These are phyloP conservation scores for Anagrus nilaparvatae DNA, from an alignment of 1,140 invertebrate species.

Conservation along the genomic window DNA sequence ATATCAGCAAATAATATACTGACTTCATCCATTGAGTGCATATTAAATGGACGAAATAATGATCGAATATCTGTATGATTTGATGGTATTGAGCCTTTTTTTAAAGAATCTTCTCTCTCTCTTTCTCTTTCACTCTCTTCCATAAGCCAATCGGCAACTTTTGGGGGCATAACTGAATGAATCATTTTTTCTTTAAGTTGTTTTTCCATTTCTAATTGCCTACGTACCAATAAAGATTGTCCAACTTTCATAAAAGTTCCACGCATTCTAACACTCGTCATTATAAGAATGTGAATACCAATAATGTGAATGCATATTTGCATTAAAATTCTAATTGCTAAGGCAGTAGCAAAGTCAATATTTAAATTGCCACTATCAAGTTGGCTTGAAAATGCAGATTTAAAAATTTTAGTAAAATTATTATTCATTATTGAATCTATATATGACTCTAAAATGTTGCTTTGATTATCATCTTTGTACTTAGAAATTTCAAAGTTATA, in stretches of 20 bases:
- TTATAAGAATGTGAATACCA: slow-evolving; percentile 84
- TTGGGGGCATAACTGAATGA: slow-evolving; percentile 90
- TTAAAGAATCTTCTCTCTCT: slow-evolving; percentile 40
- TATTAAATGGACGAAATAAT: slow-evolving; percentile 85
- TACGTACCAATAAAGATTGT: slow-evolving; percentile 75
- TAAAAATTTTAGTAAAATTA: too few species aligned
- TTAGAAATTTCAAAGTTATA: slow-evolving; percentile 19
- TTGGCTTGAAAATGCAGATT: too few species aligned
- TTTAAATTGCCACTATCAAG: too few species aligned
- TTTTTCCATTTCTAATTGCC: slow-evolving; percentile 86
- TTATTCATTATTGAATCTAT: too few species aligned
- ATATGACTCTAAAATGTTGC: too few species aligned
- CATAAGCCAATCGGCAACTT: slow-evolving; percentile 80
- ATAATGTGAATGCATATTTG: slow-evolving; percentile 87
- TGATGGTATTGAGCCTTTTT: slow-evolving; percentile 39
- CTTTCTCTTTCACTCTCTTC: slow-evolving; percentile 53
- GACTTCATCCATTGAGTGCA: slow-evolving; percentile 91
- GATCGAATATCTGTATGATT: slow-evolving; percentile 60
- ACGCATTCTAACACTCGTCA: slow-evolving; percentile 83
- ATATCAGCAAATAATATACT: slow-evolving; percentile 98
- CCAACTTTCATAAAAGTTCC: slow-evolving; percentile 96
- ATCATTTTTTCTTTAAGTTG: slow-evolving; percentile 96
- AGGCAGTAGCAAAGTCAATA: slow-evolving; percentile 41
- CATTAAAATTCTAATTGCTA: slow-evolving; percentile 65
- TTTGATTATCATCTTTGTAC: too few species aligned